Evolutionary conservation across 2,113 vertebrate species (phyloP).

Genomic region (Irena cyanogastra): DNA sequence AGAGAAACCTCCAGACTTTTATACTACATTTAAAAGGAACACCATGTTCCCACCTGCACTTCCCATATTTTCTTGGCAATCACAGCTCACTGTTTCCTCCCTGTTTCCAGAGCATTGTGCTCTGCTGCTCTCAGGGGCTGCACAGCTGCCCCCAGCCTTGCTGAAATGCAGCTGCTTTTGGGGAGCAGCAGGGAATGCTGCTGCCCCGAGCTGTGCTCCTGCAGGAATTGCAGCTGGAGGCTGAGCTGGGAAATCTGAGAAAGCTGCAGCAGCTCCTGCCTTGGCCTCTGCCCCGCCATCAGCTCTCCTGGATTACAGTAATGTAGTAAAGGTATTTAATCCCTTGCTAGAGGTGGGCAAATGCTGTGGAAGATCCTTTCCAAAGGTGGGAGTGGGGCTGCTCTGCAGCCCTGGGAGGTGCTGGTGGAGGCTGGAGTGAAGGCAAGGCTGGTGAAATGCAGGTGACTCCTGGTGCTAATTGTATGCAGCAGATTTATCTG

Average conservation of each 20-base stretch:
- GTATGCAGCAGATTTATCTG: background rate
- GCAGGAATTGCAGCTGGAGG: background rate
- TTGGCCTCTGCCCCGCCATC: background rate
- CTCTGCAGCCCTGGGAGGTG: background rate
- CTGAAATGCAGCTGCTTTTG: background rate
- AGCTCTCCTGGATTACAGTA: background rate
- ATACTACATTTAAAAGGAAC: background rate
- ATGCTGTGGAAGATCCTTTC: background rate
- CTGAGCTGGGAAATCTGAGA: background rate
- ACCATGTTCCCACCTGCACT: rapidly evolving
- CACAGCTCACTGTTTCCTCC: rapidly evolving
- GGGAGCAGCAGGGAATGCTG: background rate
- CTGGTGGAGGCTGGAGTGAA: background rate
- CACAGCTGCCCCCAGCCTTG: background rate
- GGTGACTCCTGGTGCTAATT: background rate
- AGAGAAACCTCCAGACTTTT: background rate
- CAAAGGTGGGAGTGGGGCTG: background rate
- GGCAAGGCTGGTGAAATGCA: background rate
- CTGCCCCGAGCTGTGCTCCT: background rate
- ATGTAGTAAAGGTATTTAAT: background rate
- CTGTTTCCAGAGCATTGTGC: background rate
- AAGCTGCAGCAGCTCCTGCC: background rate
- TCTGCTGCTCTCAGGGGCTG: background rate
- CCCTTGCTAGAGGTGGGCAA: background rate
- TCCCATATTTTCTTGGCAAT: background rate